A percentile compares a stretch with the other conserved stretches of the same genome.
phyloP scores from a whole-genome alignment of 2,113 vertebrate genomes.

The Australoheros scitulus region DNA sequence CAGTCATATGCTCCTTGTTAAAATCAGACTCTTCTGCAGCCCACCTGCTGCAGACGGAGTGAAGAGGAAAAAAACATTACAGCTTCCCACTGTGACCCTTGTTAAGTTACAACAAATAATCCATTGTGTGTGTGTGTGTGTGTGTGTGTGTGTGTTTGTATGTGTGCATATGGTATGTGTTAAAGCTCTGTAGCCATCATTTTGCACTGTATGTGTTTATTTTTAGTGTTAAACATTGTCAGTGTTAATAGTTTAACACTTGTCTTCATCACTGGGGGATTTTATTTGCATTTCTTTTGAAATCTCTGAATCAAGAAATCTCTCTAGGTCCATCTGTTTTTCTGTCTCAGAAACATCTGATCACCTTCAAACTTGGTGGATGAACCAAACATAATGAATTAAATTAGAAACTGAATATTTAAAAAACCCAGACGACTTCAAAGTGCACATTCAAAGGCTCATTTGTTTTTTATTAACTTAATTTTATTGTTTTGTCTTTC shows the following conservation, averaged over 20 bases:
- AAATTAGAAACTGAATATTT: too few relatives aligned
- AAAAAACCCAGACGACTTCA: not conserved
- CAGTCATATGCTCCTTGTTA: slow-evolving; percentile 26
- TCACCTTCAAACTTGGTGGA: not conserved
- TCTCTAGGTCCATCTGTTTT: not conserved
- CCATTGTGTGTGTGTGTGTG: not conserved
- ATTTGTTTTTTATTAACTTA: not conserved
- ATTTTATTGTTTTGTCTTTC: not conserved
- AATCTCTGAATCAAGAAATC: not conserved
- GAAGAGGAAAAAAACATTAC: not conserved
- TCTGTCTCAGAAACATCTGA: not conserved
- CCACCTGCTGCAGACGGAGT: slow-evolving; percentile 29
- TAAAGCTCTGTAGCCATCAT: not conserved
- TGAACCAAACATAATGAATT: not conserved
- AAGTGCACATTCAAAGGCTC: rapidly evolving
- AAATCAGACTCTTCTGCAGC: slow-evolving; percentile 1
- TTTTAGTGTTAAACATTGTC: not conserved
- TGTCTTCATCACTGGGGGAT: not conserved
- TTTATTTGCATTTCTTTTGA: not conserved
- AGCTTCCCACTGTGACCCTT: slow-evolving; percentile 10
- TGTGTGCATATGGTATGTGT: not conserved
- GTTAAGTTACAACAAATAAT: slow-evolving; percentile 17
- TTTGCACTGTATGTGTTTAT: not conserved
- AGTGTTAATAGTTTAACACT: not conserved
- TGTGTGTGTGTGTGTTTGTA: not conserved